Percentiles rank a stretch among this genome's conserved stretches.
phyloP scores from a whole-genome alignment of 2,113 vertebrate species.

The Eupsittula cactorum region DNA sequence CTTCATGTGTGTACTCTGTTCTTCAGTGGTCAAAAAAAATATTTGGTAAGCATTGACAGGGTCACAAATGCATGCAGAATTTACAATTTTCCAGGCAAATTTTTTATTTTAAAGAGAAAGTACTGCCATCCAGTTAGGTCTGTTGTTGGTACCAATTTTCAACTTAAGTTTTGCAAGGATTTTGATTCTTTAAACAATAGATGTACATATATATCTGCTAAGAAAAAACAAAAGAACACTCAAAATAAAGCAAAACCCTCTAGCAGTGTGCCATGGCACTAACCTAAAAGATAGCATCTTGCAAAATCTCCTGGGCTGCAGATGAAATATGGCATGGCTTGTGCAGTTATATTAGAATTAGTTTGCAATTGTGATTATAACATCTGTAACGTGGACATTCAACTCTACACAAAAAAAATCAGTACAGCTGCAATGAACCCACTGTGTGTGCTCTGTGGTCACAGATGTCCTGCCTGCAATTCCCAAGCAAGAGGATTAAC shows the following conservation, averaged over 20 bases:
- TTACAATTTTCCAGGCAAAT: not conserved
- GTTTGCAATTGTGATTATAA: not conserved
- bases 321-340: not conserved
- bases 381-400: rapidly evolving
- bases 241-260: not conserved
- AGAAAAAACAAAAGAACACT: not conserved
- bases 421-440: not conserved
- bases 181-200: not conserved
- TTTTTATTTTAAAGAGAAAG: not conserved
- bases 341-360: not conserved
- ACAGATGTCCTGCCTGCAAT: not conserved
- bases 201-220: not conserved
- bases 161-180: not conserved
- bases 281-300: not conserved
- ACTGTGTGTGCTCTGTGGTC: not conserved
- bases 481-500: not conserved
- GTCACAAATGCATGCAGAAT: not conserved
- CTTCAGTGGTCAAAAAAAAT: not conserved
- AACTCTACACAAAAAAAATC: not conserved
- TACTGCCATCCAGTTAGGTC: not conserved
- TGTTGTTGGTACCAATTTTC: not conserved
- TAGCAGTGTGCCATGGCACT: not conserved
- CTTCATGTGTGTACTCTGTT: not conserved
- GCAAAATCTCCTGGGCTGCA: not conserved
- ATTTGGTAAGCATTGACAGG: not conserved